Evolutionary conservation across 2,888 invertebrate species (phyloP), one percentile per base, ranked within the genome.

Genomic region (Amphiduros pacificus): DNA sequence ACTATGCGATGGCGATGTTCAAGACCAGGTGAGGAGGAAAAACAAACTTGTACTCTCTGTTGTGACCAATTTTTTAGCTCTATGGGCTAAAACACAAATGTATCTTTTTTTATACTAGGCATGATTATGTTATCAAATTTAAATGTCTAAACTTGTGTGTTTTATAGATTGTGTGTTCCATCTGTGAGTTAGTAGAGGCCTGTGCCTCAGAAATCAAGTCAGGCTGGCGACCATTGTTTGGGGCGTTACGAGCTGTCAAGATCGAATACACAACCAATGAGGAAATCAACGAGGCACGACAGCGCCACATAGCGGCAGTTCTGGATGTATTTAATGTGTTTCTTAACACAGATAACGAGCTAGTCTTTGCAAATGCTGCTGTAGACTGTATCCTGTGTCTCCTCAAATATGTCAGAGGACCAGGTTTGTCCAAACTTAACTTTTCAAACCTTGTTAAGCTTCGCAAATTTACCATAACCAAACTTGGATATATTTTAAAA

Each of bases 221-320:
- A 0, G 97, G 97, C 0, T 98, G 97, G 97, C 87, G 96, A 58
- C 94, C 97, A 0, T 84, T 98, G 1, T 98, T 98, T 78, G 94
- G 94, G 14, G 94, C 96, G 0, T 83, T 98, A 49, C 88, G 94
- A 24, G 93, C 94, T 50, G 94, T 95, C 0, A 78, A 77, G 67
- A 79, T 81, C 54, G 79, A 81, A 63, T 80, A 76, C 66, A 81
- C 80, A 1, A 74, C 77, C 31, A 75, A 74, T 40, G 80, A 80
- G 62, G 78, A 77, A 50, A 74, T 81, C 29, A 80, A 81, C 65
- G 79, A 79, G 62, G 77, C 76, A 0, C 66, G 81, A 48, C 80
- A 79, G 70, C 66, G 80, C 27, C 81, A 81, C 67, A 73, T 81
- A 27, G 77, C 79, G 2, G 84, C 85, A 6, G 85, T 86, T 2